Base-by-base conservation (phyloP, 2,888 invertebrate genomes). In the Acanthosoma haemorrhoidale region DNA sequence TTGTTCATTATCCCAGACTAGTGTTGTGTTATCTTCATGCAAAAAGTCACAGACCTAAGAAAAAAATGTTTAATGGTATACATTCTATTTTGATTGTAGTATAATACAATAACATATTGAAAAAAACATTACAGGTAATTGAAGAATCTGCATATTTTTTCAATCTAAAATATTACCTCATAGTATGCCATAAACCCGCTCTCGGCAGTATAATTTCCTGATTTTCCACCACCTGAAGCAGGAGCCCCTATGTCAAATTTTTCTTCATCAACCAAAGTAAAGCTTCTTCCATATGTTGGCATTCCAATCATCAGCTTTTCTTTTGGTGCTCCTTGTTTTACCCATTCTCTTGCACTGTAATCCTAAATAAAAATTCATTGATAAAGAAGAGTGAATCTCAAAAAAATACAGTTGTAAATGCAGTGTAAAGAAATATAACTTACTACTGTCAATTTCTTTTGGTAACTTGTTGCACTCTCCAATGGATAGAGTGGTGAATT, bases 1-100 rank as follows among this genome's bases (percentile, higher is more conserved):
- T 78, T 95, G 95, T 76, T 95, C 95, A 74, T 94, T 94, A 79
- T 95, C 95, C 95, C 95, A 96, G 0, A 95, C 94, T 4, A 95
- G 83, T 0, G 94, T 95, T 0, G 94, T 95, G 78, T 94, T 94
- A 75, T 92, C 90, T 74, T 89, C 90, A 70, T 91, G 88, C 51
- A 96, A 83, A 83, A 96, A 94, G 76, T 93, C 89, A 79, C 96
- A 96, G 64, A 96, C 88, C 86, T 86, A 60, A 21, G 69, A 75
- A 57, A 9, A 39, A 60, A 8, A 68, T n/a, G 21, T 15, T 41
- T 11, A 21, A 43, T 21, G 38, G 38, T 11, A 36, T n/a, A n/a
- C n/a, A n/a, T n/a, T n/a, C n/a, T n/a, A n/a, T n/a, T n/a, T n/a
- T n/a, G n/a, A n/a, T n/a, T n/a, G n/a, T n/a, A n/a, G n/a, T n/a